Base-by-base conservation (phyloP, 2,113 vertebrate species). In the Apteryx owenii region DNA sequence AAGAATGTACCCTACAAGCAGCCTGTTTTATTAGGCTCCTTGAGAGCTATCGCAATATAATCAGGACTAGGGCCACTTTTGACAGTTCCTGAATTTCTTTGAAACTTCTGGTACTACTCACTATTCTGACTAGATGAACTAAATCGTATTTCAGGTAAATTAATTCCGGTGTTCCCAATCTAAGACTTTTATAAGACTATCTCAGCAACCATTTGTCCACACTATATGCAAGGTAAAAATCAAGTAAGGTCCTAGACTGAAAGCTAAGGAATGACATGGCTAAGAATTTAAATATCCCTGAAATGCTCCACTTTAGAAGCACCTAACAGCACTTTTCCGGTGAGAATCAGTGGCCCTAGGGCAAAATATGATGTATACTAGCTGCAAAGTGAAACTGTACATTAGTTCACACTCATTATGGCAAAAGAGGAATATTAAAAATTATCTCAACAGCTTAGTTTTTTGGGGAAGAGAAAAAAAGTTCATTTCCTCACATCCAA, bases 201-300 rank as follows among this genome's bases (percentile, higher is more conserved):
- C 93, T 82, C 62, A 65, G 33, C 36, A 89, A 79, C 10, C 0
- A 42, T 85, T 64, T 71, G 31, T 46, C 64, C 33, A 90, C 91
- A 91, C 42, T 89, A 78, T 75, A 78, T 38, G 69, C 64, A 81
- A 88, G 83, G 46, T 64, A 42, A 88, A 90, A 90, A 78, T 79
- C 85, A 95, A 91, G 81, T 33, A 71, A 87, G 83, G 85, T 38
- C 58, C 33, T 58, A 92, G 54, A 91, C 15, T 81, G 87, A 87
- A 93, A 51, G 79, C 69, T 95, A 42, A 46, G 60, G 76, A 80
- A 86, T 53, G 71, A 91, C 46, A 61, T 93, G 68, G n/a, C 29
- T 95, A 64, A 95, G 75, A 91, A 85, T 89, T 97, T 89, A 61
- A 83, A 78, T 56, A 78, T 60, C 42, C 51, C 64, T 85, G 46